These are phyloP conservation scores for Xestia sexstrigata DNA, from an alignment of 2,888 invertebrate species.

Conservation along the genomic window DNA sequence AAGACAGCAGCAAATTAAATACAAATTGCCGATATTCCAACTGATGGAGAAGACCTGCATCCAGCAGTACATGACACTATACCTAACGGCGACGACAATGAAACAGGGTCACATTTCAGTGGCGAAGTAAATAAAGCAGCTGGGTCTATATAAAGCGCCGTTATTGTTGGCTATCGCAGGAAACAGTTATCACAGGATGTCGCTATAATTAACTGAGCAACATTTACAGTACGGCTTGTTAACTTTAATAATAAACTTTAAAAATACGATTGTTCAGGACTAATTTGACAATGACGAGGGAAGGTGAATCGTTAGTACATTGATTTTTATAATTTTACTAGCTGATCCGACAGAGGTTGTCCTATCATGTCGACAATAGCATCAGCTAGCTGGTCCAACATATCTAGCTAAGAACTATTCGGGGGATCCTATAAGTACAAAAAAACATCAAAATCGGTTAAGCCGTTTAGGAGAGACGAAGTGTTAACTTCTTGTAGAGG, in stretches of 20 bases:
- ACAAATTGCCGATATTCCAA: background rate
- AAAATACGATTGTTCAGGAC: conserved; percentile 5
- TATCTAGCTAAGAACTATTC: background rate
- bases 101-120: conserved; percentile 42
- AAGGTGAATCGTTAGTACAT: background rate
- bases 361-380: background rate
- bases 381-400: background rate
- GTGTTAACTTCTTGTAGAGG: no score
- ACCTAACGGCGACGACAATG: conserved; percentile 19
- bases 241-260: conserved; percentile 34
- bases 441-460: background rate
- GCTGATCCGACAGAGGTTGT: background rate
- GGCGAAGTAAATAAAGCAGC: conserved; percentile 47
- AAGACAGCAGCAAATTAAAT: background rate
- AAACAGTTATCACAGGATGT: conserved; percentile 79
- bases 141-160: conserved; percentile 68
- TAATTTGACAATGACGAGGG: conserved; percentile 8
- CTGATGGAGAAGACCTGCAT: rapidly evolving
- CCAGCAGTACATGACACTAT: background rate
- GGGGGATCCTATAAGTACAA: background rate
- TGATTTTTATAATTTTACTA: background rate
- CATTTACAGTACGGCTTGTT: conserved; percentile 42
- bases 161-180: conserved; percentile 75
- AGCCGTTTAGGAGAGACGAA: background rate
- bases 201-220: conserved; percentile 71